Evolutionary conservation across 2,888 invertebrate genomes (phyloP).

Genomic region (Elmis aenea): DNA sequence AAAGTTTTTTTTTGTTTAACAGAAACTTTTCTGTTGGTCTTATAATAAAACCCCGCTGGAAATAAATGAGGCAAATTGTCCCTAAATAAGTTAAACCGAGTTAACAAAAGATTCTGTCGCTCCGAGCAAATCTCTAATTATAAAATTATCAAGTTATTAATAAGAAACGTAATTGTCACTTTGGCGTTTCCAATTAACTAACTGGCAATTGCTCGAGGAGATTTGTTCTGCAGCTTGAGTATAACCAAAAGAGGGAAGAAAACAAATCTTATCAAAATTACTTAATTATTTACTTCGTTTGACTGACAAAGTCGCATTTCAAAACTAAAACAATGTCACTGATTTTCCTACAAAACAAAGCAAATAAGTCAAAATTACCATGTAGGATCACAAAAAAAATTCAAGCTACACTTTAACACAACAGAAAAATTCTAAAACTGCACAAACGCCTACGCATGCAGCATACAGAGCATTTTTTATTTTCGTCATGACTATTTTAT

Average conservation of each 20-base stretch:
- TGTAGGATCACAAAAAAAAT: too few species aligned
- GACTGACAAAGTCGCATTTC: too few species aligned
- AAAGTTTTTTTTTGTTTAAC: slow-evolving; percentile 4
- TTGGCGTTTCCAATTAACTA: slow-evolving; percentile 45
- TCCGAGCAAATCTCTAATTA: slow-evolving; percentile 43
- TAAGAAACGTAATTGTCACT: slow-evolving; percentile 45
- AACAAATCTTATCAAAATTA: too few species aligned
- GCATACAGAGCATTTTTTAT: too few species aligned
- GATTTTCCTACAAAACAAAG: too few species aligned
- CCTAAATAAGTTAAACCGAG: slow-evolving; percentile 30
- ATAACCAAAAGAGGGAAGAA: slow-evolving; percentile 18
- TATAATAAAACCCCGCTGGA: slow-evolving; percentile 10
- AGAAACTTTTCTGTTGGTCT: neutral
- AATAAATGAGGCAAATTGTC: slow-evolving; percentile 30
- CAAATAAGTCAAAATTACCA: too few species aligned
- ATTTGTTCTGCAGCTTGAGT: slow-evolving; percentile 17
- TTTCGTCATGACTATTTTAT: too few species aligned
- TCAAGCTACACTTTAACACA: too few species aligned
- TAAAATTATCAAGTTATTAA: slow-evolving; percentile 40
- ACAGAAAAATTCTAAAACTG: too few species aligned
- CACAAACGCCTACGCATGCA: too few species aligned
- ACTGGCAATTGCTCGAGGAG: slow-evolving; percentile 37
- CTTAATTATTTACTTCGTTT: too few species aligned
- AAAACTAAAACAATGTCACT: too few species aligned
- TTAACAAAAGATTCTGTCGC: slow-evolving; percentile 31